A percentile compares a stretch with the other conserved stretches of the same genome.
Conservation (phyloP, 2,888 invertebrate species). For the Encarsia formosa region DNA sequence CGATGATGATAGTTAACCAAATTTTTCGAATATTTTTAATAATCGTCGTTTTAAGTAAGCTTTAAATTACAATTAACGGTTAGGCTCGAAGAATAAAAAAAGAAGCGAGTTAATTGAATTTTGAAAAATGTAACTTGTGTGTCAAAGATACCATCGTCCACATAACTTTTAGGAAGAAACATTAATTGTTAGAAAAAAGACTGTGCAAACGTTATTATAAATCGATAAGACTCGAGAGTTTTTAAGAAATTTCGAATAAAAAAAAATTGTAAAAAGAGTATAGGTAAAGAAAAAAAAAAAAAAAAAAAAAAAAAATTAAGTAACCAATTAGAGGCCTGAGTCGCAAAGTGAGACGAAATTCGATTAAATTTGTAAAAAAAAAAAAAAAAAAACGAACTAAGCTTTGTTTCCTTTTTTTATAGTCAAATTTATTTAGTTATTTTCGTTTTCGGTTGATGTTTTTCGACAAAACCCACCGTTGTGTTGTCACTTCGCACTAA, state of each 20-base stretch:
- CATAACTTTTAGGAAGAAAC: slow-evolving; percentile 45
- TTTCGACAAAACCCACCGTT: slow-evolving; percentile 27
- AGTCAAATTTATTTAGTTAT: slow-evolving; percentile 3
- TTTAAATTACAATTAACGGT: slow-evolving; percentile 26
- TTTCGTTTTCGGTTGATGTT: background rate
- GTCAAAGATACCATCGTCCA: slow-evolving; percentile 49
- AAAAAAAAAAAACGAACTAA: no score
- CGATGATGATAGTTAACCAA: no score
- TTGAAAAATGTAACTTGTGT: slow-evolving; percentile 39
- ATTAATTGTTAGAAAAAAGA: slow-evolving; percentile 47
- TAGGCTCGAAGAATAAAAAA: slow-evolving; percentile 35
- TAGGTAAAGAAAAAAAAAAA: slow-evolving; percentile 17
- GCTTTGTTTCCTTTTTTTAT: no score
- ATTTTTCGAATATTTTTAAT: background rate
- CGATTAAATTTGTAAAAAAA: slow-evolving; percentile 8
- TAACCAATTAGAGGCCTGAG: slow-evolving; percentile 26
- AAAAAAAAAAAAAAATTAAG: slow-evolving; percentile 19
- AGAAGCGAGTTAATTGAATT: slow-evolving; percentile 24
- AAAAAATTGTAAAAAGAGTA: slow-evolving; percentile 26
- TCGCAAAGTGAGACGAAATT: slow-evolving; percentile 27
- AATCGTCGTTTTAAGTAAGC: background rate
- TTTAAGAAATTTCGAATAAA: slow-evolving; percentile 41
- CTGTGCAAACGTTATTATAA: slow-evolving; percentile 45
- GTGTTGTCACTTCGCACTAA: slow-evolving; percentile 35
- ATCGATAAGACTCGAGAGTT: slow-evolving; percentile 45